Evolutionary conservation across 2,113 vertebrate genomes (phyloP).

Genomic region (Labeo catla): DNA sequence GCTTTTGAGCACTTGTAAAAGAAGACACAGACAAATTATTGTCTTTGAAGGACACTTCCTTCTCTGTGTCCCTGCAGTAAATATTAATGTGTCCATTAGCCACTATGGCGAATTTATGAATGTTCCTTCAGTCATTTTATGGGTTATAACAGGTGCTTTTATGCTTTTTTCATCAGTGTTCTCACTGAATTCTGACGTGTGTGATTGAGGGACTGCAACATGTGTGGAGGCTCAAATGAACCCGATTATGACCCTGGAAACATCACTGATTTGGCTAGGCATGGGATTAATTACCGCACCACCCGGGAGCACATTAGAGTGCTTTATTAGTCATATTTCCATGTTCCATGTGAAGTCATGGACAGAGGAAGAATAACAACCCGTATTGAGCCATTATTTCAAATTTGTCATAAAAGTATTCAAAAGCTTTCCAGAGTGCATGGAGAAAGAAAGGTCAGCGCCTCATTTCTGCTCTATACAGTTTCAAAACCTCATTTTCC

Average conservation of each 20-base stretch:
- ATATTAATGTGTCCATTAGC: neutral
- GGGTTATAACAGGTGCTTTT: conserved; percentile 28
- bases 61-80: neutral
- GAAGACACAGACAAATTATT: neutral
- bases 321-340: conserved; percentile 9
- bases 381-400: conserved; percentile 5
- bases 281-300: conserved; percentile 8
- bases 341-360: neutral
- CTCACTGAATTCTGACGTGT: conserved; percentile 11
- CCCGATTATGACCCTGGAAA: conserved; percentile 32
- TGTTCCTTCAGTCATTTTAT: neutral
- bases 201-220: conserved; percentile 8
- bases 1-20: neutral
- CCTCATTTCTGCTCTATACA: conserved; percentile 23
- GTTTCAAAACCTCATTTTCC: conserved; percentile 39
- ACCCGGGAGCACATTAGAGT: neutral
- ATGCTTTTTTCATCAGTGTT: neutral
- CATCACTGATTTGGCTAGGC: conserved; percentile 24
- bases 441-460: conserved; percentile 43
- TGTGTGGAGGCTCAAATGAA: conserved; percentile 3
- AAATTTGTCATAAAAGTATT: conserved; percentile 18
- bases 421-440: conserved; percentile 27
- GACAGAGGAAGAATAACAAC: neutral
- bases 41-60: neutral
- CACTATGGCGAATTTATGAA: neutral